Base-by-base conservation (phyloP, 2,797 vertebrate genomes). In the Thripadectes ignobilis region DNA sequence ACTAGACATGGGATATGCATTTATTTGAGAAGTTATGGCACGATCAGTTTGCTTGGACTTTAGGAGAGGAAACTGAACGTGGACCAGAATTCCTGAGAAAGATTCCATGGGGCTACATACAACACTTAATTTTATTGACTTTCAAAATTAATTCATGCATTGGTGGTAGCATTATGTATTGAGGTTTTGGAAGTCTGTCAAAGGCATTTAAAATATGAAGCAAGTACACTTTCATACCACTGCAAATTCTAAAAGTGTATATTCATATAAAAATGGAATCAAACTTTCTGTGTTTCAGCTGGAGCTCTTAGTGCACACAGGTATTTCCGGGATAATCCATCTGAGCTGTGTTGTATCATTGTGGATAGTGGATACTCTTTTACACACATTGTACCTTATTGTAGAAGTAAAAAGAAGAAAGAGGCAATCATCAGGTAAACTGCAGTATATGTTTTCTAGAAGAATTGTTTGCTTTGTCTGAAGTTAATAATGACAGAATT, bases 301-400 rank as follows among this genome's bases (percentile, higher is more conserved):
- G 99, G 99, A 22, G 99, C 99, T 55, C 98, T 99, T 72, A 99
- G 99, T 26, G 98, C 99, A 5, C 99, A 99, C 94, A 98, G 98
- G 74, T 99, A 98, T 97, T 99, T 99, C 97, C 98, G 98, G 85
- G 97, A 98, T 41, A 98, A 99, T 76, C 98, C 98, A 32, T 98
- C 98, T 0, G 98, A 99, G 95, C 95, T 99, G 14, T 99, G 99
- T 96, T 99, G 99, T 91, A 97, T 99, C 93, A 99, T 99, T 92
- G 99, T 99, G 52, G 99, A 99, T 91, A 99, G 98, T 0, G 99
- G 99, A 21, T 99, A 99, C 97, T 99, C 99, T 79, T 99, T 99
- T 97, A 99, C 99, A 23, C 99, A 99, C 97, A 98, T 99, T 80
- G 97, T 98, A 84, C 99, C 99, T 48, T 99, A 99, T 18, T 99